A percentile compares a stretch with the other conserved stretches of the same genome.
phyloP scores from a whole-genome alignment of 2,797 vertebrate species.

The Melanogrammus aeglefinus region DNA sequence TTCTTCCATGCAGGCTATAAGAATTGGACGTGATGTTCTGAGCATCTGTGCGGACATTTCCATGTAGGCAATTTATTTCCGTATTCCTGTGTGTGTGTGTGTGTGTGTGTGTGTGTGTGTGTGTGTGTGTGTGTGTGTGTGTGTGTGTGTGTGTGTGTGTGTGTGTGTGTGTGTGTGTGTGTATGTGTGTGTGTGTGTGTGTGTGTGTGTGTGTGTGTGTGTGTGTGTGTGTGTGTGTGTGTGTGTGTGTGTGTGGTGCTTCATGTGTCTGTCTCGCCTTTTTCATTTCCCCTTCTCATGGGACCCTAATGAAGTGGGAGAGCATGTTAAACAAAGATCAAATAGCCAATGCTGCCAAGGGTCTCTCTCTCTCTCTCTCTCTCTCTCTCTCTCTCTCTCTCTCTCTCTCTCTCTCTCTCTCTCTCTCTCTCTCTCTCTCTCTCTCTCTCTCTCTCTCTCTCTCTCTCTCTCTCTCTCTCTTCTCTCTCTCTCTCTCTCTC shows the following conservation, averaged over 20 bases:
- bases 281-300: slow-evolving; percentile 4
- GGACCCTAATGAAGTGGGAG: slow-evolving; percentile 14
- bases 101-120: no score
- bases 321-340: slow-evolving; percentile 24
- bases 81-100: slow-evolving; percentile 3
- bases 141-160: no score
- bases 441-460: background rate
- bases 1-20: background rate
- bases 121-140: no score
- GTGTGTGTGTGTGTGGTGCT: background rate
- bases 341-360: background rate
- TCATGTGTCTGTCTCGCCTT: background rate
- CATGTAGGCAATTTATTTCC: background rate
- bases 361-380: background rate
- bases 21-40: background rate
- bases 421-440: no score
- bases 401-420: no score
- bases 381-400: no score
- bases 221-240: slow-evolving; percentile 10
- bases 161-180: no score
- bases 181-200: no score
- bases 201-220: no score
- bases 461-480: background rate
- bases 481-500: slow-evolving; percentile 11
- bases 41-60: background rate